Evolutionary conservation across 2,113 vertebrate genomes (phyloP).

Genomic region (Melanotaenia duboulayi): DNA sequence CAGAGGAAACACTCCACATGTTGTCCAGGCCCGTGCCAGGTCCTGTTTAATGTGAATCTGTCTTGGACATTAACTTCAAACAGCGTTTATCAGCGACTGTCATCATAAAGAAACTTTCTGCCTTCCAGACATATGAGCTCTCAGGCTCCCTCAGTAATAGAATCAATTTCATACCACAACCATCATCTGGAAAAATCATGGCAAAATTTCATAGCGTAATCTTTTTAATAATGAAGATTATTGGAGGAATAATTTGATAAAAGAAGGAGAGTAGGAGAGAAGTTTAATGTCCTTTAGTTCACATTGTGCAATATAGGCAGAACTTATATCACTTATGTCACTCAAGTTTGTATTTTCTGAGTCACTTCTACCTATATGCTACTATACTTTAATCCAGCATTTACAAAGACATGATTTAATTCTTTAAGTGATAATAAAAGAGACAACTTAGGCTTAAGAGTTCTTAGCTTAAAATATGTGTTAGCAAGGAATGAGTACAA

Average conservation of each 20-base stretch:
- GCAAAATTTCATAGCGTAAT: conserved; percentile 51
- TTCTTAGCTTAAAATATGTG: not conserved
- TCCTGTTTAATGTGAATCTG: conserved; percentile 61
- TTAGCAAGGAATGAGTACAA: not conserved
- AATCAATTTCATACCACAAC: conserved; percentile 38
- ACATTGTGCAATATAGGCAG: conserved; percentile 14
- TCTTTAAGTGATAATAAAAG: too few species aligned
- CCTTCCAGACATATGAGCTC: not conserved
- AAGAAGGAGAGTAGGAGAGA: conserved; percentile 1
- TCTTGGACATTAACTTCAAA: conserved; percentile 50
- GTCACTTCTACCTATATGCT: not conserved
- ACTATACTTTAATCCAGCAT: too few species aligned
- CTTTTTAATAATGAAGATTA: conserved; percentile 5
- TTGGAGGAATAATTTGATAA: conserved; percentile 27
- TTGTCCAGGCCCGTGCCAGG: conserved; percentile 44
- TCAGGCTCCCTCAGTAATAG: not conserved
- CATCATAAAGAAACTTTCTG: conserved; percentile 7
- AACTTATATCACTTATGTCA: not conserved
- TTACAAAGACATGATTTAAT: too few species aligned
- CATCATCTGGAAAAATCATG: conserved; percentile 46
- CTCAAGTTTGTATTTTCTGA: conserved; percentile 15
- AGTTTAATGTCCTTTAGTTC: conserved; percentile 2
- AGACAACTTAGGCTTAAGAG: too few species aligned
- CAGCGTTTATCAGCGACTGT: conserved; percentile 13
- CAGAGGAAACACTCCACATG: conserved; percentile 12